Base-by-base conservation (phyloP, 2,888 invertebrate species). In the Dryobota labecula region DNA sequence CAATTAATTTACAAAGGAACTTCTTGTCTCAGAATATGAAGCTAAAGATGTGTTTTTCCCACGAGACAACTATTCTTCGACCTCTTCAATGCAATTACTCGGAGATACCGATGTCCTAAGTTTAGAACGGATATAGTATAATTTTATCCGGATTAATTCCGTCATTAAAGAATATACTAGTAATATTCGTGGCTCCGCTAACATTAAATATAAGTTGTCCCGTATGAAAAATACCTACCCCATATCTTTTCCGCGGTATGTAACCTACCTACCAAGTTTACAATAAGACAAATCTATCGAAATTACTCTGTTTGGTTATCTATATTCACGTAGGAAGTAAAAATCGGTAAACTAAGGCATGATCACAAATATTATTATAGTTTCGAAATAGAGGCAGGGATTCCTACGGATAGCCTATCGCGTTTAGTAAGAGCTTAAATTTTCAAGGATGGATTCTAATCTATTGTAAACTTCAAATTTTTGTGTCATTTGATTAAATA, bases 41-140 rank as follows among this genome's bases (percentile, higher is more conserved):
- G 65, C 20, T 38, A 38, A 54, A 63, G n/a, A 73, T 56, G 24
- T 74, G 43, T 43, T 75, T 70, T 66, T 67, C 75, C 57, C 57
- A 58, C 38, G 38, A 57, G 24, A 58, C 51, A 43, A 53, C 24
- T 51, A 53, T 75, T 74, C 67, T 67, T 51, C 57, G 67, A 75
- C 45, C 51, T 70, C 70, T 45, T 57, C 51, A 41, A 58, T 57
- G 49, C 45, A 70, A 70, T 76, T 58, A 63, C 43, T 66, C 7
- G n/a, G 9, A 74, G 15, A 45, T 57, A 24, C 38, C 49, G 43
- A 73, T 74, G 24, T 30, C 30, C 66, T 73, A 56, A 66, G 49
- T 45, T 67, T 74, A 57, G 24, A 67, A 74, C 49, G 67, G 75
- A 74, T 66, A 30, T 30, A 47, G 15, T 51, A 51, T 57, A 30